These are phyloP conservation scores for Hetaerina titia DNA, from an alignment of 2,888 invertebrate genomes.

Conservation along the genomic window DNA sequence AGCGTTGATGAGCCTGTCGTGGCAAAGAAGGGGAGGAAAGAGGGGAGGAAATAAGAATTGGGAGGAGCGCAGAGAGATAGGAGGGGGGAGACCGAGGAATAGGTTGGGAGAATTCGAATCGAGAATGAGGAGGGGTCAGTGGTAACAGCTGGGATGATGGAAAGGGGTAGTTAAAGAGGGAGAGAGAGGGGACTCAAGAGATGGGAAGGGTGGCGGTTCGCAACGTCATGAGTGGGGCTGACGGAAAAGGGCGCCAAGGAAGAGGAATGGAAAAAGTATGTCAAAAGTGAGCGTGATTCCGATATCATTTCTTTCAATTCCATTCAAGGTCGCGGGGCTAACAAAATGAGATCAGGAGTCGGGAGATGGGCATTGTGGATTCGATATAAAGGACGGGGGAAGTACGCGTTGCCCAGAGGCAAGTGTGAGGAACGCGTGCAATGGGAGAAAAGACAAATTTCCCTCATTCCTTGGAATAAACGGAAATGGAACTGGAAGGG, in stretches of 20 bases:
- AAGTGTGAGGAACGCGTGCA: background rate
- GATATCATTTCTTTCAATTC: conserved; percentile 1
- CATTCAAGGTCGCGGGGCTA: background rate
- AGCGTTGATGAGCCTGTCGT: background rate
- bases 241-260: background rate
- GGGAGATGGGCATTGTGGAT: background rate
- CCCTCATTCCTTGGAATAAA: background rate
- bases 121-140: background rate
- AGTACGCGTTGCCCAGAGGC: too few relatives aligned
- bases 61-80: too few relatives aligned
- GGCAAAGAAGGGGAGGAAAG: background rate
- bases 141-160: background rate
- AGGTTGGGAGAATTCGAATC: background rate
- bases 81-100: too few relatives aligned
- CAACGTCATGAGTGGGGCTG: background rate
- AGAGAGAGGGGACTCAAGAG: background rate
- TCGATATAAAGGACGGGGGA: background rate
- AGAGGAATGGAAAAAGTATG: background rate
- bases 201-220: background rate
- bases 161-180: background rate
- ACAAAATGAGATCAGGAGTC: background rate
- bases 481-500: background rate
- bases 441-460: background rate
- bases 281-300: background rate
- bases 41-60: background rate